Base-by-base conservation (phyloP, 2,888 invertebrate species). In the Matsumyia berberina region DNA sequence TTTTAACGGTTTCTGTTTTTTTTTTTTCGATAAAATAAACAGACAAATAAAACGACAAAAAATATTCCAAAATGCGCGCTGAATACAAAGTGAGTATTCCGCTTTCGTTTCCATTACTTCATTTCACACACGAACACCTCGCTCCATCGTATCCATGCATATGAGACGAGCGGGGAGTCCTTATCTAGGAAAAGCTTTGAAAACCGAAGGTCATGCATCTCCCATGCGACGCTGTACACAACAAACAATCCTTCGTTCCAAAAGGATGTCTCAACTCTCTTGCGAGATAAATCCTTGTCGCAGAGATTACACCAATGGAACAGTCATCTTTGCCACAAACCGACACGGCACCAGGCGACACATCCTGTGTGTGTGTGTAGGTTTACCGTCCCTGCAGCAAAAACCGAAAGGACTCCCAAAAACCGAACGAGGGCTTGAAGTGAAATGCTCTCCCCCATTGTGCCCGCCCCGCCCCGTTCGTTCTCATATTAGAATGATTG, bases 261-360 rank as follows among this genome's bases (percentile, higher is more conserved):
- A 33, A 64, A 60, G 49, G 69, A 74, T 74, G 64, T 67, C 73
- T 69, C 74, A 67, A 62, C 73, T 58, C 69, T 51, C 70, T 70
- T 15, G 70, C 64, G 53, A 85, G 53, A 85, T 85, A 85, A 85
- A 85, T 80, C 80, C 74, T 53, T 85, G 74, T 74, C 85, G 74
- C 85, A 74, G 17, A 74, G 80, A 85, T 85, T 85, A 85, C 80
- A 80, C 85, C 69, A 80, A 37, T 80, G 49, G 74, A 79, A 74
- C 49, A 67, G 72, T 60, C 73, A 69, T 78, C 67, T 73, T 31
- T 62, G 51, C 72, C 37, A 55, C 53, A 55, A 24, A 29, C 53
- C 29, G 29, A 29, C n/a, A 19, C 29, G 24, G 9, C 49, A n/a
- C n/a, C 3, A 12, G 15, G 6, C 7, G 5, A 0, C 24, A 0